Evolutionary conservation across 2,888 invertebrate species (phyloP).

Genomic region (Podotricha telesiphe): DNA sequence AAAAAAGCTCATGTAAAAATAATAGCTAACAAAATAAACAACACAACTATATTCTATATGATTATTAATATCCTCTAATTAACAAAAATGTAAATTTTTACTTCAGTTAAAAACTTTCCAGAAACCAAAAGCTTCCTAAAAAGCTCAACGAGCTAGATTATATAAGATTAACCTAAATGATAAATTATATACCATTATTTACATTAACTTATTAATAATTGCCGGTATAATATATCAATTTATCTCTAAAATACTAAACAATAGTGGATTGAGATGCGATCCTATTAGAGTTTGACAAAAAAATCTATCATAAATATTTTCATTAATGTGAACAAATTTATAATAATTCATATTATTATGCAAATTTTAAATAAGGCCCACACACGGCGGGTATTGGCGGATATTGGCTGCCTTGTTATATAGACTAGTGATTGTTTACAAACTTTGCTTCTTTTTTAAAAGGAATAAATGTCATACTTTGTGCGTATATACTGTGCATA

Average conservation of each 20-base stretch:
- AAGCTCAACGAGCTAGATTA: neutral
- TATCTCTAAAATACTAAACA: constrained; percentile 44
- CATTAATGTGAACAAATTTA: constrained; percentile 48
- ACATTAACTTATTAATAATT: constrained; percentile 34
- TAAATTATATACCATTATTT: constrained; percentile 37
- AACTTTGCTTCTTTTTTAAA: no score
- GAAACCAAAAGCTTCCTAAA: neutral
- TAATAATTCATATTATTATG: constrained; percentile 52
- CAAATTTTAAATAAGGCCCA: constrained; percentile 51
- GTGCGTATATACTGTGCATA: no score
- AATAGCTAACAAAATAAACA: no score
- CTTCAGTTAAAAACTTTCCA: no score
- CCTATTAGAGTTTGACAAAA: constrained; percentile 46
- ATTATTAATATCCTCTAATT: no score
- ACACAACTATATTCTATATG: no score
- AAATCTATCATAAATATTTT: no score
- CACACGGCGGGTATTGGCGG: constrained; percentile 48
- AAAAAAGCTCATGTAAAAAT: no score
- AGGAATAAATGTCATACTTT: no score
- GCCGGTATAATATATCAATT: constrained; percentile 40
- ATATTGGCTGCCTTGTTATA: constrained; percentile 30
- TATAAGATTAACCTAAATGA: constrained; percentile 29
- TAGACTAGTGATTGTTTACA: constrained; percentile 1
- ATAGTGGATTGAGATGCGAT: constrained; percentile 43
- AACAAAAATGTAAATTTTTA: no score